Conservation (phyloP, 1,140 invertebrate genomes). For the Lanistes nyassanus region DNA sequence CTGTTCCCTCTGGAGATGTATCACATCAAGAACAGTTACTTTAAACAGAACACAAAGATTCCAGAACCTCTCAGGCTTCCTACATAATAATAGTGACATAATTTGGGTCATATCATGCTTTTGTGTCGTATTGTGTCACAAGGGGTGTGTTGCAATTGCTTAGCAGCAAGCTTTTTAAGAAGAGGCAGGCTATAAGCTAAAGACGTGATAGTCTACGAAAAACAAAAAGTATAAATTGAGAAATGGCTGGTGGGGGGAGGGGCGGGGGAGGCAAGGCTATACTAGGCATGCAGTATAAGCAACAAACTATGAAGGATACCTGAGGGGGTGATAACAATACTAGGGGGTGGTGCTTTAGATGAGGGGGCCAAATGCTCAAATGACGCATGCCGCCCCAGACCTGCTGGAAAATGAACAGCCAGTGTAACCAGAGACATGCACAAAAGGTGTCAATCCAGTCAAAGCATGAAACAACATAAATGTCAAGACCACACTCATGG, state of each 20-base stretch:
- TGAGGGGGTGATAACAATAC: constrained; percentile 23
- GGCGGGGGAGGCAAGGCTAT: background rate
- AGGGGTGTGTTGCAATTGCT: no score
- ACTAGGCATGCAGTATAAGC: background rate
- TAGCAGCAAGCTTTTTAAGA: background rate
- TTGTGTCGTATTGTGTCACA: no score
- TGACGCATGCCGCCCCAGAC: constrained; percentile 20
- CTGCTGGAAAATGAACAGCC: constrained; percentile 7
- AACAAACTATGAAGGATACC: background rate
- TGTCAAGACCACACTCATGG: no score
- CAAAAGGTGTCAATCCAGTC: no score
- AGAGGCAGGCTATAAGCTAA: no score
- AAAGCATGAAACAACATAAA: no score
- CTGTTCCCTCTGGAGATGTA: no score
- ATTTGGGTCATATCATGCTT: no score
- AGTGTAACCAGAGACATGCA: background rate
- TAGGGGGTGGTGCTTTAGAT: constrained; percentile 17
- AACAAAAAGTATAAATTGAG: background rate
- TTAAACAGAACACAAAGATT: no score
- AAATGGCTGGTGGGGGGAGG: background rate
- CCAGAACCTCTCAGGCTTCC: no score
- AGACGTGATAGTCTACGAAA: background rate
- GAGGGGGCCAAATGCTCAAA: constrained; percentile 13
- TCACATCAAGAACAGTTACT: no score
- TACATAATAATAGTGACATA: no score